phyloP scores from a whole-genome alignment of 2,113 vertebrate genomes.

The Pionites leucogaster region DNA sequence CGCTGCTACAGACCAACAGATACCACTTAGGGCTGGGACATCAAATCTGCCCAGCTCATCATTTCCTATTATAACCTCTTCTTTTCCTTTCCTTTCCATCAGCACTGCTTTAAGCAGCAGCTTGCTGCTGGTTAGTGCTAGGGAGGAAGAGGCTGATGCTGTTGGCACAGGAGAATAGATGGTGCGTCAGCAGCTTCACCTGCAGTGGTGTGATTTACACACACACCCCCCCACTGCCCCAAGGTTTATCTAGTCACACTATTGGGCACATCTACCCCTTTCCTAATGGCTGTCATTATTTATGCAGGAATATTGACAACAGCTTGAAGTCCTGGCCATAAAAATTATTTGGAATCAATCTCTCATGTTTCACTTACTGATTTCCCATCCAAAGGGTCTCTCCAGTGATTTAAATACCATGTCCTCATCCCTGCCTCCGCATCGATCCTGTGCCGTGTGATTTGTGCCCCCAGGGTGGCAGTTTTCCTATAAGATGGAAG shows the following conservation, averaged over 20 bases:
- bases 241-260: neutral
- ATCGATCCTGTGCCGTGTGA: accelerated
- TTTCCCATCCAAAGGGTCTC: neutral
- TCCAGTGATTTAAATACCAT: neutral
- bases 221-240: neutral
- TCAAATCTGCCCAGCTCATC: neutral
- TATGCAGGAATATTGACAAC: neutral
- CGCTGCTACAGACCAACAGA: neutral
- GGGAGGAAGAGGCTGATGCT: neutral
- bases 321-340: neutral
- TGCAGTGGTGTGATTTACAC: neutral
- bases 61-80: neutral
- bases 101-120: neutral
- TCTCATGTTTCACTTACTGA: neutral
- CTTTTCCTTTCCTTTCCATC: neutral
- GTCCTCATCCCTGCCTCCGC: neutral
- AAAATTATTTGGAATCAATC: neutral
- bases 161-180: neutral
- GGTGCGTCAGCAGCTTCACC: neutral
- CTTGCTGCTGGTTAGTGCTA: neutral
- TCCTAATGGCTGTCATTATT: neutral
- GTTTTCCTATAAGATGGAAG: neutral
- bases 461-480: neutral
- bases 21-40: neutral
- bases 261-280: neutral